Conservation (phyloP, 2,113 vertebrate genomes). For the Corythaixoides concolor region DNA sequence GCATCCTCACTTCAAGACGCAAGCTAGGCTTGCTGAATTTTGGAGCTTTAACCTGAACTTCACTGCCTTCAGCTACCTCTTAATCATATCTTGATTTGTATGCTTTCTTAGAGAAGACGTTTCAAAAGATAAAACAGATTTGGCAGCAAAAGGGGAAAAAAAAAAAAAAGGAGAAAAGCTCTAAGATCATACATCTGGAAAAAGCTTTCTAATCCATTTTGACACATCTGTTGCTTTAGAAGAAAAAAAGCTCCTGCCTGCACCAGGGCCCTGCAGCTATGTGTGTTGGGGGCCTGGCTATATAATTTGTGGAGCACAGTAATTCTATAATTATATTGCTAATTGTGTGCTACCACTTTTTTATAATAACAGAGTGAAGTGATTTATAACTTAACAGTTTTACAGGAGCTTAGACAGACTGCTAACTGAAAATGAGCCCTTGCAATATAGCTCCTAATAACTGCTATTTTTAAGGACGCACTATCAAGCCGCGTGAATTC, state of each 20-base stretch:
- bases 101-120: background rate
- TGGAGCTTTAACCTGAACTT: background rate
- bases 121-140: background rate
- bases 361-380: slow-evolving; percentile 15
- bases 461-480: background rate
- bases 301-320: background rate
- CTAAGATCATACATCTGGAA: background rate
- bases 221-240: slow-evolving; percentile 41
- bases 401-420: slow-evolving; percentile 23
- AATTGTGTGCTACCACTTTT: slow-evolving; percentile 45
- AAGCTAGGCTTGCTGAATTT: background rate
- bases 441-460: background rate
- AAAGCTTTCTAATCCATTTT: background rate
- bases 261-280: slow-evolving; percentile 16
- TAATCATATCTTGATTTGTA: background rate
- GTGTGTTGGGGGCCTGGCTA: background rate
- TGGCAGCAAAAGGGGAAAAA: background rate
- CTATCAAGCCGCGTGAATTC: background rate
- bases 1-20: background rate
- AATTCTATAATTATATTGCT: slow-evolving; percentile 57
- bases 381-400: slow-evolving; percentile 48
- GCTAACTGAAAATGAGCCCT: slow-evolving; percentile 23
- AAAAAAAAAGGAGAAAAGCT: background rate
- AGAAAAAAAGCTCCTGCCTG: background rate
- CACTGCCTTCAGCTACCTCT: background rate